Evolutionary conservation across 1,140 invertebrate species (phyloP), one percentile per base, ranked within the genome.

Genomic region (Macrobrachium nipponense): DNA sequence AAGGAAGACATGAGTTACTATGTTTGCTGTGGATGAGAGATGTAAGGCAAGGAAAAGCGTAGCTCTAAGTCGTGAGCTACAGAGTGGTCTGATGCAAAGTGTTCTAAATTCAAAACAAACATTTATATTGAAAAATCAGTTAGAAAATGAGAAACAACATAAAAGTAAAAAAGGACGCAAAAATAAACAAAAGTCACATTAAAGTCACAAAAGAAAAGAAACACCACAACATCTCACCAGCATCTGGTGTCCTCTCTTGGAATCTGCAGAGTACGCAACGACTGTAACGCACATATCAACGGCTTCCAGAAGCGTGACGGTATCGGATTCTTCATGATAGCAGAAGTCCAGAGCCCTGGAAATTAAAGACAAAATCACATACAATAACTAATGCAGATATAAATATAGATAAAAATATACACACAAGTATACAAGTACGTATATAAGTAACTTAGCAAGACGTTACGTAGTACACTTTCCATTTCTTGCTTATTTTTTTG

Each of bases 221-320:
- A 70, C 23, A 12, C 3, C 14, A 11, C 14, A 10, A 18, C 23
- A 36, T 18, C 76, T 61, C n/a, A 89, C 81, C 90, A 99, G 92
- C 98, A 99, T 99, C 92, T 99, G 98, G 91, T 98, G 97, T 61
- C 97, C 97, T 88, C 99, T 93, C 75, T 96, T 94, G 70, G 98
- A 98, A 92, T 99, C 98, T 18, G 98, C 96, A 0, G 98, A 96
- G 92, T 99, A 99, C 2, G 98, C 97, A 18, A 99, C 96, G 0
- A 99, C 98, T 94, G 99, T 99, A 0, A 99, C 98, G 90, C 97
- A 98, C 27, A 98, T 93, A 8, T 97, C 97, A 89, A 98, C 97
- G 89, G 96, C 98, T 91, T 99, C 97, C 51, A 98, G 91, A 3
- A 99, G 96, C 12, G 95, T 96, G 27, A 98, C 96, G 92, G 97